Percentiles rank a stretch among this genome's conserved stretches.
These are phyloP conservation scores for Melanotaenia parkinsoni DNA, from an alignment of 2,797 vertebrate genomes.

Conservation along the genomic window DNA sequence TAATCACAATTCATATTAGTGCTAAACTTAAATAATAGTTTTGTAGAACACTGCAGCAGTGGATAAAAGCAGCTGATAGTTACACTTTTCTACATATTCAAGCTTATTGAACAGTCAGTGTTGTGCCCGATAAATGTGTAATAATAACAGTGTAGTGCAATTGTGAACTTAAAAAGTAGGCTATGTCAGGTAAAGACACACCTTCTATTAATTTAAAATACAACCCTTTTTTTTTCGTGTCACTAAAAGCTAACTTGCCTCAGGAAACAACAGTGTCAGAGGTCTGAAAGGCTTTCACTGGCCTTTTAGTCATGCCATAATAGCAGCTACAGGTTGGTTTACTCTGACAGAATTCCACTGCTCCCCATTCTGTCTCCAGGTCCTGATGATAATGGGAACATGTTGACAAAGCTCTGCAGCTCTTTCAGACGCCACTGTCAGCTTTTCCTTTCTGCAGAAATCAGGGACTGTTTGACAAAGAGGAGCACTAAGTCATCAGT, in stretches of 20 bases:
- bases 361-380: constrained; percentile 14
- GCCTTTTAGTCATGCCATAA: constrained; percentile 21
- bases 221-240: background rate
- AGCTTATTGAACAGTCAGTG: no score
- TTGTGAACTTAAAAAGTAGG: no score
- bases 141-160: no score
- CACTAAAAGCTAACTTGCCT: background rate
- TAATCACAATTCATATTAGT: no score
- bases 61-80: no score
- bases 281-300: constrained; percentile 13
- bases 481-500: constrained; percentile 50
- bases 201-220: constrained; percentile 5
- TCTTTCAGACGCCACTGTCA: constrained; percentile 37
- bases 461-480: constrained; percentile 44
- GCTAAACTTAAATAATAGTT: no score
- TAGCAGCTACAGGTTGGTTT: constrained; percentile 12
- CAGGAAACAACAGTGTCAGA: background rate
- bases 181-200: background rate
- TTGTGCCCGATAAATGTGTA: no score
- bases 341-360: constrained; percentile 7
- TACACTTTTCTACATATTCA: no score
- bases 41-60: no score
- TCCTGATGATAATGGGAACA: constrained; percentile 39
- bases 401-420: constrained; percentile 52
- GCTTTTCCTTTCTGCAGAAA: constrained; percentile 45